Conservation (phyloP, 2,113 vertebrate species). For the Ancistrus triradiatus region DNA sequence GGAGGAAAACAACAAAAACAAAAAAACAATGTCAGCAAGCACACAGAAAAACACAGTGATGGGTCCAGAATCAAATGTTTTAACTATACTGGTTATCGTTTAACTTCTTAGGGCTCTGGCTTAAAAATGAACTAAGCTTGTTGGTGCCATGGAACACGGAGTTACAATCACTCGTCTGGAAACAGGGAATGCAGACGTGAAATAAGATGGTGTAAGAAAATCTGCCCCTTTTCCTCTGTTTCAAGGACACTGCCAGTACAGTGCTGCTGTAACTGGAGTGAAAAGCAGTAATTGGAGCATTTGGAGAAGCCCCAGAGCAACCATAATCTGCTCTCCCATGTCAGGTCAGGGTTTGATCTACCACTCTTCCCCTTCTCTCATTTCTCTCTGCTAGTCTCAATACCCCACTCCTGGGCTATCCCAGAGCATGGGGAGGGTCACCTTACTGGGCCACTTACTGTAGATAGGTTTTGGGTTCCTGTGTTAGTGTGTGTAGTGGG, state of each 20-base stretch:
- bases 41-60: too few species aligned
- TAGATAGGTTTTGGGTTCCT: constrained; percentile 31
- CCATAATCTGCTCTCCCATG: constrained; percentile 14
- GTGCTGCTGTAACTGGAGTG: constrained; percentile 20
- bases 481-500: background rate
- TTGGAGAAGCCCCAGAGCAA: constrained; percentile 33
- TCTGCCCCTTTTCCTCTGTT: background rate
- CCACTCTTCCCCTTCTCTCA: constrained; percentile 4
- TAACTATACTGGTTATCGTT: too few species aligned
- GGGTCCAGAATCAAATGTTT: too few species aligned
- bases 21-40: too few species aligned
- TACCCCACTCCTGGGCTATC: background rate
- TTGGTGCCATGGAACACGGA: too few species aligned
- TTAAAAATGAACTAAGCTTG: too few species aligned
- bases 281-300: constrained; percentile 32
- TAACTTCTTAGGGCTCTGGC: too few species aligned
- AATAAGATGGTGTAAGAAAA: background rate
- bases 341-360: constrained; percentile 4
- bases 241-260: constrained; percentile 43
- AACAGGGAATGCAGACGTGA: too few species aligned
- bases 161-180: too few species aligned
- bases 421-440: constrained; percentile 41
- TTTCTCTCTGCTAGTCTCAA: constrained; percentile 8
- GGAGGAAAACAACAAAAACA: too few species aligned
- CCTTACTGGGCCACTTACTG: constrained; percentile 43